phyloP scores from a whole-genome alignment of 2,888 invertebrate species.

The Ectropis crepuscularia region DNA sequence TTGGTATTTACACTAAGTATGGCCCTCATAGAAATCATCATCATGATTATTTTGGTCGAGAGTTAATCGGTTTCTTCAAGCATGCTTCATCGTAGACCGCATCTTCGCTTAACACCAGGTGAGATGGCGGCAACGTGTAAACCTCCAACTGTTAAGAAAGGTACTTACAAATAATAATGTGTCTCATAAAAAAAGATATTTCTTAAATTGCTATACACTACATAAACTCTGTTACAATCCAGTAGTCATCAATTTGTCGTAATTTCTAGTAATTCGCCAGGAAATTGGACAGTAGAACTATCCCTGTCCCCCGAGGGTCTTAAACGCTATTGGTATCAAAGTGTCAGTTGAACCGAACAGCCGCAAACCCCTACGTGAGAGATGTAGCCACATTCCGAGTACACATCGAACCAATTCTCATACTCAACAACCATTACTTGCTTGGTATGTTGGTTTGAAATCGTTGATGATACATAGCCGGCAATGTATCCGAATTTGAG shows the following conservation, averaged over 20 bases:
- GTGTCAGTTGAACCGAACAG: conserved; percentile 50
- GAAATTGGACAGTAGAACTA: conserved; percentile 30
- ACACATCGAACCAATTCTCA: conserved; percentile 18
- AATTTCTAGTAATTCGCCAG: conserved; percentile 21
- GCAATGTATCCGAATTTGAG: conserved; percentile 34
- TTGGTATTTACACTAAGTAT: too few species aligned
- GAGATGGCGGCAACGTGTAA: too few species aligned
- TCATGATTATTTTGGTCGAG: too few species aligned
- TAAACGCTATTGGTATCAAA: conserved; percentile 54
- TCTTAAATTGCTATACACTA: too few species aligned
- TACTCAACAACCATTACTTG: conserved; percentile 38
- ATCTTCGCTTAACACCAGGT: too few species aligned
- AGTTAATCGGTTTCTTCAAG: too few species aligned
- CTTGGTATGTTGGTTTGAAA: conserved; percentile 15
- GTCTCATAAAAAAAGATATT: too few species aligned
- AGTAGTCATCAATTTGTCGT: background rate
- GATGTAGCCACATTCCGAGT: conserved; percentile 39
- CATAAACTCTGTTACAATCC: too few species aligned
- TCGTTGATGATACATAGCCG: conserved; percentile 17
- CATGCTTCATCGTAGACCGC: too few species aligned
- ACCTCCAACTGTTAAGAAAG: too few species aligned
- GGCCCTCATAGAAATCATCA: too few species aligned
- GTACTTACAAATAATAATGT: too few species aligned
- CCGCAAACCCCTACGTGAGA: conserved; percentile 49
- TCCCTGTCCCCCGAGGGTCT: conserved; percentile 39